Conservation (phyloP, 1,140 invertebrate species). For the Manduca sexta region DNA sequence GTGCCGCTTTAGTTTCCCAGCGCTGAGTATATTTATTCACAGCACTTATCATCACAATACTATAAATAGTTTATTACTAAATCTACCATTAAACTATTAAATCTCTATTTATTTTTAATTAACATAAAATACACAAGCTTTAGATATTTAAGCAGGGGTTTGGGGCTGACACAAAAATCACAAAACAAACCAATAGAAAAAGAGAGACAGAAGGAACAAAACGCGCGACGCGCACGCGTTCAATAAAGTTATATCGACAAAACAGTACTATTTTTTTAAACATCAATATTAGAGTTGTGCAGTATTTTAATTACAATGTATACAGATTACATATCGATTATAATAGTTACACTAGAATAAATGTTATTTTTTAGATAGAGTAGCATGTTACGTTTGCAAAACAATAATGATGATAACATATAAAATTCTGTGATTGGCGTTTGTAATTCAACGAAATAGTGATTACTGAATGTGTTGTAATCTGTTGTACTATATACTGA, state of each 20-base stretch:
- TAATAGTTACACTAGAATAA: no score
- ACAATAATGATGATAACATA: no score
- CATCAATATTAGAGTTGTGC: slow-evolving; percentile 23
- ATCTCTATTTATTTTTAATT: slow-evolving; percentile 40
- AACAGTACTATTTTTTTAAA: slow-evolving; percentile 32
- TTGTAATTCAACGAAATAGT: no score
- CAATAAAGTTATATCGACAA: slow-evolving; percentile 48
- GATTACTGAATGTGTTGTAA: no score
- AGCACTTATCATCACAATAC: slow-evolving; percentile 72
- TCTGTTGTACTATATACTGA: no score
- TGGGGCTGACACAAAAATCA: slow-evolving; percentile 57
- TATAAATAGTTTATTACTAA: slow-evolving; percentile 52
- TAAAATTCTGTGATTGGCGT: no score
- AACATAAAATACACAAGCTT: slow-evolving; percentile 64
- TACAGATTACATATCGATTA: no score
- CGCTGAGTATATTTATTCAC: slow-evolving; percentile 68
- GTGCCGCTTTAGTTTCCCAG: slow-evolving; percentile 70
- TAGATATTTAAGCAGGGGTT: slow-evolving; percentile 58
- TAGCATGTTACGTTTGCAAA: no score
- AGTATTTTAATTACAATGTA: background rate
- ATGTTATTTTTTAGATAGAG: no score
- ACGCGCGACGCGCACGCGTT: slow-evolving; percentile 56
- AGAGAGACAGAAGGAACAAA: slow-evolving; percentile 43
- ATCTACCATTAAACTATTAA: slow-evolving; percentile 58
- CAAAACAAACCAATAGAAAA: slow-evolving; percentile 69